phyloP scores from a whole-genome alignment of 2,797 vertebrate genomes.

The Lithobates pipiens region DNA sequence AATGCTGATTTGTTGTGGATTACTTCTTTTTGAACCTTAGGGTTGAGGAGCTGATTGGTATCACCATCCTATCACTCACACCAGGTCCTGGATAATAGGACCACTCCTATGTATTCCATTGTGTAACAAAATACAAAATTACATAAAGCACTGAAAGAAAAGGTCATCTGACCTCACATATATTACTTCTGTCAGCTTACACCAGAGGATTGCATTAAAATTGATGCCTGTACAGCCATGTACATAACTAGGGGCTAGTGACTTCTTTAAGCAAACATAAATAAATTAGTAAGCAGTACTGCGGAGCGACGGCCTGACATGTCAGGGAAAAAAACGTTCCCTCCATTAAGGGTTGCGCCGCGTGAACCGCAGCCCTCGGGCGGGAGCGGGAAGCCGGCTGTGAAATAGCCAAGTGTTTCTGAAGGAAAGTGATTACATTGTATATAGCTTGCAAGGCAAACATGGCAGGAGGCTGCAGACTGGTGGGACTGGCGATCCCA shows the following conservation, averaged over 20 bases:
- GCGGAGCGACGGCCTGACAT: slow-evolving; percentile 13
- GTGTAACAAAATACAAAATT: slow-evolving; percentile 6
- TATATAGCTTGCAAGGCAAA: slow-evolving; percentile 25
- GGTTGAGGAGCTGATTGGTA: neutral
- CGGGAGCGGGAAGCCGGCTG: slow-evolving; percentile 29
- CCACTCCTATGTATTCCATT: neutral
- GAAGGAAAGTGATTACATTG: slow-evolving; percentile 34
- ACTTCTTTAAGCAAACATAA: slow-evolving; percentile 36
- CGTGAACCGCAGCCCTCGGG: slow-evolving; percentile 15
- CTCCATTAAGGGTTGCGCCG: slow-evolving; percentile 18
- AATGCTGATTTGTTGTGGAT: too few species aligned
- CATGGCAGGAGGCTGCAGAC: neutral
- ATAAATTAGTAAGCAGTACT: slow-evolving; percentile 47
- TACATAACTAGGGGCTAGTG: slow-evolving; percentile 4
- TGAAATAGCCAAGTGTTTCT: slow-evolving; percentile 22
- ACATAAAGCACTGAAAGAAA: neutral
- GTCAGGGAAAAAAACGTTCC: slow-evolving; percentile 12
- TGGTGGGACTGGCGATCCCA: neutral
- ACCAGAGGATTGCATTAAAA: neutral
- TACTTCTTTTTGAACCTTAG: too few species aligned
- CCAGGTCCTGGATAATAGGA: neutral
- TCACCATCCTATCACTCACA: neutral
- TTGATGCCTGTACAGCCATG: neutral
- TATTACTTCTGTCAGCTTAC: neutral
- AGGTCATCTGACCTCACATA: neutral